Percentiles rank a stretch among this genome's conserved stretches.
These are phyloP conservation scores for Sphaeramia orbicularis DNA, from an alignment of 2,797 vertebrate species.

Conservation along the genomic window DNA sequence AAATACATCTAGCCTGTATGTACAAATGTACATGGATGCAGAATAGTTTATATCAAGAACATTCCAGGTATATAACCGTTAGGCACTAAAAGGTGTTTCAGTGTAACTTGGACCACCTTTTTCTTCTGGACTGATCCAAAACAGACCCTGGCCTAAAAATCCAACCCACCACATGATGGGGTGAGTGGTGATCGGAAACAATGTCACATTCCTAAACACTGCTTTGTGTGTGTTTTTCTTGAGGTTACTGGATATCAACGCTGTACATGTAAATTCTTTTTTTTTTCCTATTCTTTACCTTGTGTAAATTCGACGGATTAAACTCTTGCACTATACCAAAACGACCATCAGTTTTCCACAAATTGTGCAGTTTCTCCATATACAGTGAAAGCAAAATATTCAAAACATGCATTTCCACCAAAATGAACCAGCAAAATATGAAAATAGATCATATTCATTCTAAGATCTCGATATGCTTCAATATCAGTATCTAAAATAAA, in stretches of 20 bases:
- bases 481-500: slow-evolving; percentile 74
- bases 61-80: slow-evolving; percentile 83
- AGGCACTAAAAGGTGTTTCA: slow-evolving; percentile 87
- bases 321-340: slow-evolving; percentile 28
- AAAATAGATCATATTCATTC: slow-evolving; percentile 80
- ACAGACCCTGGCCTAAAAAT: slow-evolving; percentile 60
- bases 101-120: slow-evolving; percentile 77
- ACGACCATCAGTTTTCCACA: slow-evolving; percentile 53
- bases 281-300: slow-evolving; percentile 18
- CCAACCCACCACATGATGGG: slow-evolving; percentile 14
- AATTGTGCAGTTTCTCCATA: slow-evolving; percentile 49
- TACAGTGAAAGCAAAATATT: slow-evolving; percentile 63
- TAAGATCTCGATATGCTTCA: slow-evolving; percentile 60
- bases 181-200: slow-evolving; percentile 21
- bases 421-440: slow-evolving; percentile 79
- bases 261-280: slow-evolving; percentile 21
- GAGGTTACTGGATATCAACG: slow-evolving; percentile 62
- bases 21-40: slow-evolving; percentile 81
- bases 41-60: slow-evolving; percentile 77
- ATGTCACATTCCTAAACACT: slow-evolving; percentile 44
- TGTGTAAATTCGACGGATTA: slow-evolving; percentile 41
- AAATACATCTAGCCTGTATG: slow-evolving; percentile 71
- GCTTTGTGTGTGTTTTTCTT: slow-evolving; percentile 15
- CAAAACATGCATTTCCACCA: slow-evolving; percentile 80
- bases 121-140: slow-evolving; percentile 65